Conservation (phyloP, 2,888 invertebrate genomes). For the Baronia brevicornis region DNA sequence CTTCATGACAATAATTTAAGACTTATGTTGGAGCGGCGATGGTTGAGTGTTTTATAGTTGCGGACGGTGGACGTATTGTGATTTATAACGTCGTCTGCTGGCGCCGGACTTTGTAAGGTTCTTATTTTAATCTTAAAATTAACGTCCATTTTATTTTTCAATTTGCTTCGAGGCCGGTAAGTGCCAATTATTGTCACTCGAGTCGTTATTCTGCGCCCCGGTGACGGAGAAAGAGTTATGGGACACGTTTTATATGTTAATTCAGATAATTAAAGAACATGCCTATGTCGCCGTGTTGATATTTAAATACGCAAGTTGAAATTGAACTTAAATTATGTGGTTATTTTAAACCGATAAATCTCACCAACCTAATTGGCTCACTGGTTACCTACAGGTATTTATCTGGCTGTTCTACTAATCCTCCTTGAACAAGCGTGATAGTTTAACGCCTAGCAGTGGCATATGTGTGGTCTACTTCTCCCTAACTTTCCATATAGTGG, state of each 20-base stretch:
- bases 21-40: constrained; percentile 23
- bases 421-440: too few relatives aligned
- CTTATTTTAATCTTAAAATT: constrained; percentile 37
- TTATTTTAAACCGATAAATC: too few relatives aligned
- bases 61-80: constrained; percentile 24
- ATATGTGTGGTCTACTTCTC: too few relatives aligned
- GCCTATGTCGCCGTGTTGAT: too few relatives aligned
- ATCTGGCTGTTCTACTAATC: too few relatives aligned
- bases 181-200: constrained; percentile 12
- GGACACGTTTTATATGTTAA: neutral
- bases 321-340: too few relatives aligned
- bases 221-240: constrained; percentile 6
- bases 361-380: too few relatives aligned
- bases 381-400: too few relatives aligned
- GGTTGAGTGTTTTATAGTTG: constrained; percentile 16
- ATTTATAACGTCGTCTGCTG: constrained; percentile 41
- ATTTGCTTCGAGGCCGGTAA: constrained; percentile 18
- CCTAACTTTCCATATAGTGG: too few relatives aligned
- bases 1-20: constrained; percentile 14
- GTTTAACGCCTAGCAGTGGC: too few relatives aligned
- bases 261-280: too few relatives aligned
- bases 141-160: constrained; percentile 31
- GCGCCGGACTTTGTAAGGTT: constrained; percentile 35
- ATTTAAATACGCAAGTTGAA: too few relatives aligned
- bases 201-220: constrained; percentile 5